phyloP scores from a whole-genome alignment of 2,797 vertebrate species.

The Silurus lanzhouensis region DNA sequence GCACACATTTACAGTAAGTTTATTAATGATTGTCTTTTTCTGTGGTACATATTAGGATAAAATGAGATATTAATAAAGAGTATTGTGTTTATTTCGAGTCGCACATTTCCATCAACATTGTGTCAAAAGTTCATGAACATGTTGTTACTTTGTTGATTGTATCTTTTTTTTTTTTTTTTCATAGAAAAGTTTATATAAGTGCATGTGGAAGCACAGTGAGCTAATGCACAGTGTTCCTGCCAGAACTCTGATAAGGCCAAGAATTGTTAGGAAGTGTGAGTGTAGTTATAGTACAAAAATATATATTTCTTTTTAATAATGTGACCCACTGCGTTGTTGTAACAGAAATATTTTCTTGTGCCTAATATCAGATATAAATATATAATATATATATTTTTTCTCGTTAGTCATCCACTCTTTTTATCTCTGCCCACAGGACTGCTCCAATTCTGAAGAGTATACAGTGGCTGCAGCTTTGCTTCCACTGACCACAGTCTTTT shows the following conservation, averaged over 20 bases:
- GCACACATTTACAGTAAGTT: not conserved
- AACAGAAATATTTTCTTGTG: not conserved
- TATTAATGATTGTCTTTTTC: not conserved
- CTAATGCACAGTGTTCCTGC: conserved; percentile 52
- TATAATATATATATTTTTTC: not conserved
- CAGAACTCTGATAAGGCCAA: conserved; percentile 24
- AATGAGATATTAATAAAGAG: not conserved
- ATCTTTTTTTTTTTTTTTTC: not conserved
- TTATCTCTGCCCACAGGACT: conserved; percentile 83
- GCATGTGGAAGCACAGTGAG: conserved; percentile 26
- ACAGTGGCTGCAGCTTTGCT: conserved; percentile 89
- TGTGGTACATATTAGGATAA: not conserved
- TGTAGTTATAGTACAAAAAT: not conserved
- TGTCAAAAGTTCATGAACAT: not conserved
- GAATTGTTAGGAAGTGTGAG: not conserved
- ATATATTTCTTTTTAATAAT: not conserved
- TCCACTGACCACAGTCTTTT: conserved; percentile 93
- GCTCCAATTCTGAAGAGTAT: conserved; percentile 94
- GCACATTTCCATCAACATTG: not conserved
- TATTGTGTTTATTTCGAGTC: not conserved
- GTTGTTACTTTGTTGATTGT: not conserved
- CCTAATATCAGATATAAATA: not conserved
- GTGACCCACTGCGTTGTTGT: not conserved
- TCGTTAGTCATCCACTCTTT: not conserved
- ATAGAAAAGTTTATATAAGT: not conserved